Conservation (phyloP, 2,888 invertebrate genomes). For the Trissoscelio sp. region DNA sequence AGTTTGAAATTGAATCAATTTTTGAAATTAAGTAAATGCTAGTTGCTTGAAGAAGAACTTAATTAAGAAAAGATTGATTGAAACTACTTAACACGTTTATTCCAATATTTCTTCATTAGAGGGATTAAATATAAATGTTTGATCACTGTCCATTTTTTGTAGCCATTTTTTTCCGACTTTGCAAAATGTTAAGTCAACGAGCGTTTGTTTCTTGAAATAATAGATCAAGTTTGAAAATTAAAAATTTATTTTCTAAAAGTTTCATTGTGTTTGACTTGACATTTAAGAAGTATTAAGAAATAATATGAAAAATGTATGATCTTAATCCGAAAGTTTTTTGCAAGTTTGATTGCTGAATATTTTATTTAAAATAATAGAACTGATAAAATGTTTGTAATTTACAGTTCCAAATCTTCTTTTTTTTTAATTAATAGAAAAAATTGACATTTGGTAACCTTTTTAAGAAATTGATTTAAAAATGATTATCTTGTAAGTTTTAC, state of each 20-base stretch:
- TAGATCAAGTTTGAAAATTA: slow-evolving; percentile 2
- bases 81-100: neutral
- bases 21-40: neutral
- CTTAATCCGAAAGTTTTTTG: neutral
- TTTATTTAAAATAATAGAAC: neutral
- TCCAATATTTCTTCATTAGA: neutral
- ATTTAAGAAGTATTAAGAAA: slow-evolving; percentile 7
- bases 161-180: slow-evolving; percentile 10
- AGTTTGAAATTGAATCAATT: too few relatives aligned
- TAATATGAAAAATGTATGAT: neutral
- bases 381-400: neutral
- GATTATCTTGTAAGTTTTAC: too few relatives aligned
- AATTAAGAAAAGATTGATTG: too few relatives aligned
- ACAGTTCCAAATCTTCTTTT: neutral
- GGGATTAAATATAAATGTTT: slow-evolving; percentile 9
- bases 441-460: too few relatives aligned
- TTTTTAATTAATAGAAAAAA: neutral
- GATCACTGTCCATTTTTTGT: slow-evolving; percentile 1
- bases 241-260: slow-evolving; percentile 7
- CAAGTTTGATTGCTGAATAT: neutral
- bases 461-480: too few relatives aligned
- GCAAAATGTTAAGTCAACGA: slow-evolving; percentile 13
- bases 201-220: slow-evolving; percentile 33
- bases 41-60: too few relatives aligned
- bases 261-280: slow-evolving; percentile 4